Conservation (phyloP, 1,140 invertebrate genomes). For the Euwallacea fornicatus region DNA sequence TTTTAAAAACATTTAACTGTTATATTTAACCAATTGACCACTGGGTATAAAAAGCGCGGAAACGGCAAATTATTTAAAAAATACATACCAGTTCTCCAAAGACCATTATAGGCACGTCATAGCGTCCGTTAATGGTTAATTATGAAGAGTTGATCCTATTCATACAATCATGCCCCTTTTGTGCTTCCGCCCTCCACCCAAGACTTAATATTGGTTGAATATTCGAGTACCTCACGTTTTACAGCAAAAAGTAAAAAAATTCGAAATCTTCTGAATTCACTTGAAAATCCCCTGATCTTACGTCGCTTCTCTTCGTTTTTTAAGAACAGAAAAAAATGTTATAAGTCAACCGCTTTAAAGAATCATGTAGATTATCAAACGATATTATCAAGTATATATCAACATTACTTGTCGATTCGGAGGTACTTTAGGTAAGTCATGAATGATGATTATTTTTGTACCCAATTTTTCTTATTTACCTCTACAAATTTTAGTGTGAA, state of each 20-base stretch:
- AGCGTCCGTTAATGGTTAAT: too few relatives aligned
- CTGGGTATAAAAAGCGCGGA: too few relatives aligned
- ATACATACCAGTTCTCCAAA: too few relatives aligned
- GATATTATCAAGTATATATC: slow-evolving; percentile 81
- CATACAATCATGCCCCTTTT: too few relatives aligned
- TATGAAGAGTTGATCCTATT: too few relatives aligned
- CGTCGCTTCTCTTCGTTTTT: not conserved
- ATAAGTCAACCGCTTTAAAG: slow-evolving; percentile 38
- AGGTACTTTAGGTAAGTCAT: slow-evolving; percentile 63
- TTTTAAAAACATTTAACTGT: too few relatives aligned
- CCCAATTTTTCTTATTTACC: too few relatives aligned
- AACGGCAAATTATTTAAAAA: too few relatives aligned
- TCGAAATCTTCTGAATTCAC: not conserved
- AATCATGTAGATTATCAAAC: slow-evolving; percentile 49
- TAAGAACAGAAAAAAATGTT: slow-evolving; percentile 27
- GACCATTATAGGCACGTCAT: too few relatives aligned
- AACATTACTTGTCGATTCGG: slow-evolving; percentile 80
- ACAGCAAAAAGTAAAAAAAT: not conserved
- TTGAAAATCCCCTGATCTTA: not conserved
- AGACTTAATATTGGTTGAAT: not conserved
- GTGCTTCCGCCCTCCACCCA: too few relatives aligned
- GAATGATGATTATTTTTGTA: too few relatives aligned
- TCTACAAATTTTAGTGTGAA: slow-evolving; percentile 55
- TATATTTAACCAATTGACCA: too few relatives aligned
- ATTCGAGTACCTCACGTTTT: not conserved